Evolutionary conservation across 2,888 invertebrate genomes (phyloP).

Genomic region (Chrysodeixis includens): DNA sequence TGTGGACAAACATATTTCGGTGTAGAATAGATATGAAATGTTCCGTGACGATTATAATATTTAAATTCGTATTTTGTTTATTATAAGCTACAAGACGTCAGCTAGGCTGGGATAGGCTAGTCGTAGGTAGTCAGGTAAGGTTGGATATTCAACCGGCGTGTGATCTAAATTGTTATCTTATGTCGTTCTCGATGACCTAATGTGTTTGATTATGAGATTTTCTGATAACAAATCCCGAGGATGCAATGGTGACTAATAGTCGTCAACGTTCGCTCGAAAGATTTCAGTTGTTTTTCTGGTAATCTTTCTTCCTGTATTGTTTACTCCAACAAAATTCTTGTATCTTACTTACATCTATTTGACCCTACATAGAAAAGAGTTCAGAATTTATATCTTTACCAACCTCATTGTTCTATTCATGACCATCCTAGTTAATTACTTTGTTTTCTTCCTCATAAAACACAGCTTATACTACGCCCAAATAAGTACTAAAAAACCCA

Average conservation of each 20-base stretch:
- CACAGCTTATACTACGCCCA: neutral
- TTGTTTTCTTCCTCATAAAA: neutral
- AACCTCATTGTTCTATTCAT: neutral
- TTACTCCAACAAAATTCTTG: neutral
- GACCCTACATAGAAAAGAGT: too few species aligned
- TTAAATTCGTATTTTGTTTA: too few species aligned
- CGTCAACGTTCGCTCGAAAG: neutral
- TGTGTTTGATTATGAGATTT: slow-evolving; percentile 3
- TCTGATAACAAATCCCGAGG: neutral
- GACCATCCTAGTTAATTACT: neutral
- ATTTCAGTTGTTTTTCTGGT: neutral
- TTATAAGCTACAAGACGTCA: neutral
- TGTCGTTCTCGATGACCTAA: neutral
- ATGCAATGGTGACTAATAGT: neutral
- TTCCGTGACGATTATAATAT: neutral
- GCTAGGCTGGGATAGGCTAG: neutral
- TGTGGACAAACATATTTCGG: slow-evolving; percentile 60
- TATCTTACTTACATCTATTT: too few species aligned
- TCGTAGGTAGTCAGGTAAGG: too few species aligned
- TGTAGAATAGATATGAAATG: slow-evolving; percentile 32
- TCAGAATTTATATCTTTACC: too few species aligned
- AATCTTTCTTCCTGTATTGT: neutral
- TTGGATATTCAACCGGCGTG: too few species aligned
- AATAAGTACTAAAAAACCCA: neutral
- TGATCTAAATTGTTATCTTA: slow-evolving; percentile 2